Base-by-base conservation (phyloP, 2,888 invertebrate species). In the Folsomia candida region DNA sequence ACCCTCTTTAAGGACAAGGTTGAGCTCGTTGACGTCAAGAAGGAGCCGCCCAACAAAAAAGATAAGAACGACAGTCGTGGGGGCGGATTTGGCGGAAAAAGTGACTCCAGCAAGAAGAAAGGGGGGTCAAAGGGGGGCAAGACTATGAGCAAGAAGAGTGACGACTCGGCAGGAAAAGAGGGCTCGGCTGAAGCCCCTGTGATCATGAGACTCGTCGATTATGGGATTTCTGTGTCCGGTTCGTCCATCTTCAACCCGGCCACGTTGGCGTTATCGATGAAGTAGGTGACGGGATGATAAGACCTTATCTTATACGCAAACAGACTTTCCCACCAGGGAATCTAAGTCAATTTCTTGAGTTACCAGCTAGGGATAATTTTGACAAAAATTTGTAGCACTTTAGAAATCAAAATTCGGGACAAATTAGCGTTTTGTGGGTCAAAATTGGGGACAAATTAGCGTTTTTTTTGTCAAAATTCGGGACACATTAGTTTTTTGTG, bases 1-100 rank as follows among this genome's bases (percentile, higher is more conserved):
- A 28, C 67, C 1, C 59, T 69, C 64, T 37, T 62, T 2, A 69
- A 65, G 2, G 66, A 68, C 24, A 66, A 73, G 37, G 64, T 60
- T n/a, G 73, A 73, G 25, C 66, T 62, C 22, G 70, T 73, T 70
- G 60, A 64, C n/a, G 73, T 70, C 2, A 73, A 65, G 24, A 70
- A 73, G 22, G 65, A 67, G 29, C 67, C 64, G 9, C 63, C 68
- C 18, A 63, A 67, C 26, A 67, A 72, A 26, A 59, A 61, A 6
- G 47, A 59, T 11, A 67, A 69, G 37, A 69, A 69, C n/a, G 6
- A 61, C n/a, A n/a, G n/a, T n/a, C n/a, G n/a, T n/a, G n/a, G n/a
- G n/a, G n/a, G n/a, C n/a, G n/a, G n/a, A n/a, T n/a, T n/a, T n/a
- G n/a, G n/a, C n/a, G 18, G 18, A 47, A 47, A 47, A 18, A 11